phyloP scores from a whole-genome alignment of 2,113 vertebrate genomes.

The Arizona elegans region DNA sequence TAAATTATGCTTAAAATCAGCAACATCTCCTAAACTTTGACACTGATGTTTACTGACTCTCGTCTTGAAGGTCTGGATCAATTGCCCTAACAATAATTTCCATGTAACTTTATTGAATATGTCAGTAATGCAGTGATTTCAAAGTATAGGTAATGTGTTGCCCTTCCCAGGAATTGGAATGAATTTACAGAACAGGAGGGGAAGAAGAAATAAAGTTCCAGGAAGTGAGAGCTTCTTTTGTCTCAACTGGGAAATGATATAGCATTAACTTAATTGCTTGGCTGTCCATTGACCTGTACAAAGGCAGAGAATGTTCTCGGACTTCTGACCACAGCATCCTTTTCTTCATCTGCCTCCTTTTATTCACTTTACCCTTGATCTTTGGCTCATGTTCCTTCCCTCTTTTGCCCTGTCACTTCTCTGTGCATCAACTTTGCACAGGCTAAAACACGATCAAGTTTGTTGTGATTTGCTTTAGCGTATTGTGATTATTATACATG shows the following conservation, averaged over 20 bases:
- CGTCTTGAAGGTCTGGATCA: background rate
- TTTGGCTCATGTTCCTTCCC: background rate
- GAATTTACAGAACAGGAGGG: background rate
- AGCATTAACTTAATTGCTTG: background rate
- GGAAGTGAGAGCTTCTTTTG: background rate
- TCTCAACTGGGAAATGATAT: background rate
- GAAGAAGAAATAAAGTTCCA: background rate
- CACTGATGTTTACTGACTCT: background rate
- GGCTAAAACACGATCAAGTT: background rate
- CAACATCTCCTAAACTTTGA: background rate
- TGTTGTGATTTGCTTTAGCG: background rate
- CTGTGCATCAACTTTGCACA: background rate
- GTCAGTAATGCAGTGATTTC: background rate
- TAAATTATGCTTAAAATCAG: conserved; percentile 45
- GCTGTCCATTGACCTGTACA: background rate
- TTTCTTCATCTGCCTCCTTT: background rate
- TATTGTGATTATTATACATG: background rate
- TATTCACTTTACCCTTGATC: background rate
- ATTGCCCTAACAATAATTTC: background rate
- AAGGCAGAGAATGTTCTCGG: background rate
- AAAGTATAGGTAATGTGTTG: background rate
- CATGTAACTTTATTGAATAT: background rate
- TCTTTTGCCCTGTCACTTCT: background rate
- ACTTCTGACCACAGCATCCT: background rate
- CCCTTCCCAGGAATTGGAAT: background rate